Base-by-base conservation (phyloP, 1,140 invertebrate species). In the Ericerus pela region DNA sequence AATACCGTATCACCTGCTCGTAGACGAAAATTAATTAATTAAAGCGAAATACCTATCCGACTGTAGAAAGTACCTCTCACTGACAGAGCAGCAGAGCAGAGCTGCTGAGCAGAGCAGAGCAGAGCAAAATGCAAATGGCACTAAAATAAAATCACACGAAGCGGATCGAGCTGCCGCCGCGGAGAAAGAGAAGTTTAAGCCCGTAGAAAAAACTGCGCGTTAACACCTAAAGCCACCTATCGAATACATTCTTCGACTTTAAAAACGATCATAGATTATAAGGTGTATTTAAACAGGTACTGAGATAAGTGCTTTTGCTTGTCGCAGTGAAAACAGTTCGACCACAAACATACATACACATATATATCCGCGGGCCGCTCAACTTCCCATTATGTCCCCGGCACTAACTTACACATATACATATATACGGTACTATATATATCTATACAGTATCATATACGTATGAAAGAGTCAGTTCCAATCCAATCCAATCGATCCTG, bases 241-340 rank as follows among this genome's bases (percentile, higher is more conserved):
- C 41, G 41, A 47, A 47, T 47, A 47, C 41, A 47, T 47, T 47
- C 41, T 47, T 47, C 41, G 41, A 47, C 41, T 47, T 47, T 22
- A 47, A 47, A n/a, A 47, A 47, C 41, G 41, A 47, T 47, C 41
- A 47, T 47, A 47, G 41, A 47, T 47, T 47, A 47, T 47, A 47
- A 47, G 41, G 41, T 47, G 41, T 47, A 47, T 47, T 47, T 47
- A 47, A 47, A 47, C 41, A 47, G 41, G 41, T 47, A 47, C 41
- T 24, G 41, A 47, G 41, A 47, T 47, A 47, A 47, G 41, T 47
- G 41, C 41, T 47, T 47, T 47, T 47, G 41, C 41, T 47, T 47
- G 41, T 47, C 41, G 41, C 41, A 47, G 41, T 18, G 41, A 47
- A 47, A 47, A n/a, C n/a, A 18, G 41, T 47, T 47, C 41, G 41